A percentile compares a stretch with the other conserved stretches of the same genome.
Evolutionary conservation across 2,797 vertebrate genomes (phyloP).

Genomic region (Etheostoma perlongum): DNA sequence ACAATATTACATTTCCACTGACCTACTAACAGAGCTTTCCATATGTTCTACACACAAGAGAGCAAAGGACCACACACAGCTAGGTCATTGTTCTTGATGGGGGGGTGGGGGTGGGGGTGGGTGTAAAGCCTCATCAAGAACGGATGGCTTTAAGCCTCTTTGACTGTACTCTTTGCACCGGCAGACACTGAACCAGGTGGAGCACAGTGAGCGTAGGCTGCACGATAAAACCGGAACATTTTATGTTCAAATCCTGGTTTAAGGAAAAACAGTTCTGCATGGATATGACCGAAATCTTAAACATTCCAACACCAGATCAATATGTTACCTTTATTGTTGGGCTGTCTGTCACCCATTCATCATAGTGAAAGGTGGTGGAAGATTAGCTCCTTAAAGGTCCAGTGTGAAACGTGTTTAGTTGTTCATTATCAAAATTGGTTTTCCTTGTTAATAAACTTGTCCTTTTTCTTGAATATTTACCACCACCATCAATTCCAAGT

Average conservation of each 20-base stretch:
- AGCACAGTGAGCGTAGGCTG: not conserved
- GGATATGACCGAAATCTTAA: slow-evolving; percentile 15
- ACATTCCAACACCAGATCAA: slow-evolving; percentile 19
- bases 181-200: slow-evolving; percentile 64
- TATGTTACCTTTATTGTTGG: slow-evolving; percentile 7
- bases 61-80: slow-evolving; percentile 64
- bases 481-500: too few species aligned
- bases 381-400: slow-evolving; percentile 12
- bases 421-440: too few species aligned
- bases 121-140: slow-evolving; percentile 72
- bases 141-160: slow-evolving; percentile 74
- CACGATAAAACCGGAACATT: slow-evolving; percentile 26
- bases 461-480: too few species aligned
- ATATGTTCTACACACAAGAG: slow-evolving; percentile 40
- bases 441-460: too few species aligned
- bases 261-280: slow-evolving; percentile 8
- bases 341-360: not conserved
- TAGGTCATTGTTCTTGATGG: slow-evolving; percentile 70
- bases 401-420: too few species aligned
- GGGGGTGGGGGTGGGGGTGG: not conserved
- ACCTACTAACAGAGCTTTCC: slow-evolving; percentile 54
- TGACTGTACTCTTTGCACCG: slow-evolving; percentile 59
- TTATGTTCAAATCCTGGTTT: slow-evolving; percentile 53
- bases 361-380: slow-evolving; percentile 10
- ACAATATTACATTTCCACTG: slow-evolving; percentile 40